These are phyloP conservation scores for Brachyptera putata DNA, from an alignment of 2,888 invertebrate genomes.

Conservation along the genomic window DNA sequence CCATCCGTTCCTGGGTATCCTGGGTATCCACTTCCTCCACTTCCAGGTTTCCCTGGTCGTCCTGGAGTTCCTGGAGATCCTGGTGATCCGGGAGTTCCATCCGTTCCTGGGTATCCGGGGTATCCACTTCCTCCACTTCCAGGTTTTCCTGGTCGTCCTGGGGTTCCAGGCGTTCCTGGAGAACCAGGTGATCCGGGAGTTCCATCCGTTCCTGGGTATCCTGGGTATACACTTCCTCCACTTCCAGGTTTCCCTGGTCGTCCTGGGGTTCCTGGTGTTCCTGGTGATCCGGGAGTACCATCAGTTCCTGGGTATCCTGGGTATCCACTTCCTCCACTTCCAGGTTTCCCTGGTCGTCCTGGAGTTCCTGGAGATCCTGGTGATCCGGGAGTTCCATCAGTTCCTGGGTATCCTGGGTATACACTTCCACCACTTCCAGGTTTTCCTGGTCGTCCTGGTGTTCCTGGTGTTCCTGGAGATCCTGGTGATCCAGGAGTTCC, in stretches of 20 bases:
- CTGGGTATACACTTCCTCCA: constrained; percentile 45
- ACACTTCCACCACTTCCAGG: constrained; percentile 33
- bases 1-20: constrained; percentile 32
- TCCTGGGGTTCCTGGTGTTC: constrained; percentile 40
- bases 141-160: constrained; percentile 40
- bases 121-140: constrained; percentile 34
- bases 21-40: constrained; percentile 39
- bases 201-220: constrained; percentile 53
- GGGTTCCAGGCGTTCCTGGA: constrained; percentile 38
- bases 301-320: constrained; percentile 40
- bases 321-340: constrained; percentile 31
- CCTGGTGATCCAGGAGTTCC: constrained; percentile 27
- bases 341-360: constrained; percentile 39
- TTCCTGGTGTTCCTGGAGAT: constrained; percentile 34
- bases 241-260: constrained; percentile 41
- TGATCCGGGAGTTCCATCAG: constrained; percentile 25
- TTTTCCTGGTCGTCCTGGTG: constrained; percentile 30
- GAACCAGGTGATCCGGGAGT: constrained; percentile 32
- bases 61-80: constrained; percentile 33
- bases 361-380: constrained; percentile 40
- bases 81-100: background rate
- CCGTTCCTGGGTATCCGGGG: constrained; percentile 31
- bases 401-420: constrained; percentile 38
- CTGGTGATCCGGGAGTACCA: constrained; percentile 35
- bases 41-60: constrained; percentile 35